Evolutionary conservation across 2,113 vertebrate species (phyloP).

Genomic region (Colius striatus): DNA sequence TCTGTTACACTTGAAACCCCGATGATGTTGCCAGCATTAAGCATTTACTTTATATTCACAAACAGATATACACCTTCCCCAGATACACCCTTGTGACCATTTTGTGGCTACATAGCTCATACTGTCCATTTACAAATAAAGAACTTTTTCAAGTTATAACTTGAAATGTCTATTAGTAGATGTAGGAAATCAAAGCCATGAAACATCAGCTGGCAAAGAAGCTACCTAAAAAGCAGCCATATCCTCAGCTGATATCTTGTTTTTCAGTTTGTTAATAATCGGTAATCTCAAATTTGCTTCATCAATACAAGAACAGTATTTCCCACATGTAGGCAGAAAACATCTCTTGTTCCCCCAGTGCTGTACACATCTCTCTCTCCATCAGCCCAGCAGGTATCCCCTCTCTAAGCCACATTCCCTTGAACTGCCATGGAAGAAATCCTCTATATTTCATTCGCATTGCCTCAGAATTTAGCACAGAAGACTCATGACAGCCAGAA

Average conservation of each 20-base stretch:
- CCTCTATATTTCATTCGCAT: neutral
- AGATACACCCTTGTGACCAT: neutral
- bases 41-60: slow-evolving; percentile 15
- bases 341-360: rapidly evolving
- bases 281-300: neutral
- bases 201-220: neutral
- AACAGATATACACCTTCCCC: neutral
- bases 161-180: neutral
- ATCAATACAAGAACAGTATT: neutral
- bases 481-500: neutral
- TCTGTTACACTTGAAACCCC: neutral
- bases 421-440: neutral
- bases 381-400: neutral
- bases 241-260: neutral
- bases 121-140: neutral
- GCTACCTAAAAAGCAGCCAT: neutral
- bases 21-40: neutral
- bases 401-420: rapidly evolving
- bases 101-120: neutral
- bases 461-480: neutral
- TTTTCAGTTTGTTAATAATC: neutral
- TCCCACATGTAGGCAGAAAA: neutral
- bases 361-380: neutral
- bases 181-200: neutral
- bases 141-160: neutral